These are phyloP conservation scores for Sebastes oblongus DNA, from an alignment of 2,797 vertebrate genomes.

Conservation along the genomic window DNA sequence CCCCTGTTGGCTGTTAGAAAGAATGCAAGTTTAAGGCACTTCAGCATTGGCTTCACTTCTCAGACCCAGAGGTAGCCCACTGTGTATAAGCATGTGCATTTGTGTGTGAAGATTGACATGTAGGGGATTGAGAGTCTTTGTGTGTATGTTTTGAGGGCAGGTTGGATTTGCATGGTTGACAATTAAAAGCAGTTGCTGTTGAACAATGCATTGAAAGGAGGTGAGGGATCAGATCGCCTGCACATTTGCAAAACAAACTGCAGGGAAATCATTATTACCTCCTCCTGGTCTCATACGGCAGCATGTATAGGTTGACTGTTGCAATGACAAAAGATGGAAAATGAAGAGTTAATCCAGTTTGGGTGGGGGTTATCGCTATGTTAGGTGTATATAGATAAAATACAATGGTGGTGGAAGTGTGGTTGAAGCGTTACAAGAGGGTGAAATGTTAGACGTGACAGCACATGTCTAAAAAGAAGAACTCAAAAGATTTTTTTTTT, in stretches of 20 bases:
- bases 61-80: no score
- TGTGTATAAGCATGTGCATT: neutral
- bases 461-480: neutral
- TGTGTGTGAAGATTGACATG: neutral
- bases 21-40: no score
- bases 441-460: constrained; percentile 3
- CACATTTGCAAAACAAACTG: constrained; percentile 66
- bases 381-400: neutral
- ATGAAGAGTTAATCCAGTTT: neutral
- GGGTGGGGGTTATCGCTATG: neutral
- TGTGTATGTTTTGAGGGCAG: neutral
- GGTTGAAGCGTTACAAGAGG: neutral
- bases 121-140: neutral
- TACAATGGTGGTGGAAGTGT: neutral
- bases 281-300: constrained; percentile 2
- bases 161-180: constrained; percentile 15
- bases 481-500: neutral
- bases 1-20: no score
- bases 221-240: neutral
- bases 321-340: neutral
- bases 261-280: constrained; percentile 42
- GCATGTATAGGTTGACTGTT: neutral
- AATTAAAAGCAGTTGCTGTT: constrained; percentile 28
- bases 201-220: constrained; percentile 30
- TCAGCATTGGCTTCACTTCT: no score